These are phyloP conservation scores for Lysandra coridon DNA, from an alignment of 2,888 invertebrate species.

Conservation along the genomic window DNA sequence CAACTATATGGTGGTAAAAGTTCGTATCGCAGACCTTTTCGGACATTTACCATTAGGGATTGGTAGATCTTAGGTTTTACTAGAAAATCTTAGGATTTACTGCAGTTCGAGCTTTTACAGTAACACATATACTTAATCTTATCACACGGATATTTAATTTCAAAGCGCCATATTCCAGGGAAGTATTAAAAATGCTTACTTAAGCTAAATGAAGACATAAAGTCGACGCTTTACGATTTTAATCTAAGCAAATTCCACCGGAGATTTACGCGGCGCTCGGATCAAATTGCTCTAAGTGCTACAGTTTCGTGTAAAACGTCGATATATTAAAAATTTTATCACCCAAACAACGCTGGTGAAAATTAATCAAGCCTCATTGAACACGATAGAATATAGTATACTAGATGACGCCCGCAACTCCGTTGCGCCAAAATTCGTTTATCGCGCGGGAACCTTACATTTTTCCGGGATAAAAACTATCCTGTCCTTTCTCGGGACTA, in stretches of 20 bases:
- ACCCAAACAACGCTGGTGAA: background rate
- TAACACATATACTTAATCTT: too few relatives aligned
- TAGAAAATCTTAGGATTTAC: too few relatives aligned
- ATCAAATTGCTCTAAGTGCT: slow-evolving; percentile 42
- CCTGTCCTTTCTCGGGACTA: too few relatives aligned
- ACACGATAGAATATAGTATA: background rate
- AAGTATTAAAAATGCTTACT: slow-evolving; percentile 29
- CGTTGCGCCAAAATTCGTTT: too few relatives aligned
- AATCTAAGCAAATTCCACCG: slow-evolving; percentile 58
- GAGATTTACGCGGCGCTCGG: slow-evolving; percentile 42
- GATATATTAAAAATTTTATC: slow-evolving; percentile 12
- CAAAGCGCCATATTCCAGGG: background rate
- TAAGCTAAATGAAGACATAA: slow-evolving; percentile 37
- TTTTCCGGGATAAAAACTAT: too few relatives aligned
- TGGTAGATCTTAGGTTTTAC: too few relatives aligned
- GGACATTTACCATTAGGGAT: too few relatives aligned
- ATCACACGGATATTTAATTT: background rate
- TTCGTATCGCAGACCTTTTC: too few relatives aligned
- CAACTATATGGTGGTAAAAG: too few relatives aligned
- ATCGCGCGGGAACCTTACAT: too few relatives aligned
- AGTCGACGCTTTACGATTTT: slow-evolving; percentile 58
- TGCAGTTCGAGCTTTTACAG: too few relatives aligned
- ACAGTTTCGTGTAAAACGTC: slow-evolving; percentile 43
- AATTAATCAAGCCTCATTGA: background rate
- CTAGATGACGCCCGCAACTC: too few relatives aligned